Base-by-base conservation (phyloP, 2,113 vertebrate species). In the Centropristis striata region DNA sequence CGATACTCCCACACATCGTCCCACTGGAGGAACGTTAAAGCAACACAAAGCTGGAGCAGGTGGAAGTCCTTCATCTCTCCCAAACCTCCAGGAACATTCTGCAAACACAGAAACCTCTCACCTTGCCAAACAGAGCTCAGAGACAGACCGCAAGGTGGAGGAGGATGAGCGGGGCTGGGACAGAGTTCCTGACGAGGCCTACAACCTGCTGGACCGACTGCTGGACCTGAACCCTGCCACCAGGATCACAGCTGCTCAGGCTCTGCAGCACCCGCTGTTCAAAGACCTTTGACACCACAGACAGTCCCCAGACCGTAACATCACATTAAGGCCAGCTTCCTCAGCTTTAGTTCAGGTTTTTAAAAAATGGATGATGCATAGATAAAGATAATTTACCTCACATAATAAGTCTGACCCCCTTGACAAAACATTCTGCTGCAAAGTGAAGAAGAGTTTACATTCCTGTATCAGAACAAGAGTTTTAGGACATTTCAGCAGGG, bases 191-290 rank as follows among this genome's bases (percentile, higher is more conserved):
- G 94, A 98, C 70, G 95, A 96, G 68, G 96, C 96, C 14, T 99
- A 98, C 15, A 91, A 98, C 76, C 95, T 99, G n/a, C 95, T 99
- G 63, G 97, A 99, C 92, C 96, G 91, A 85, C 95, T 99, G 51
- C 90, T 99, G 54, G 98, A 99, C 91, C 92, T 99, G 82, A 98
- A 98, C 88, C 98, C 98, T 15, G 94, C 90, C 53, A 97, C 96
- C 57, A 96, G 98, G 92, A 96, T 98, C 92, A 97, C 96, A 59
- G 98, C 98, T 9, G 92, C 92, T 73, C 86, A 91, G 60, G 97
- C 97, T 8, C 91, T 99, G 64, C 78, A 89, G 75, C 98, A 99
- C 80, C 95, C 96, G 0, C 94, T 98, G 79, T 99, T 99, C 92
- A 94, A 91, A 87, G 95, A 90, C 58, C 71, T 95, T 75, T 85